Conservation (phyloP, 1,140 invertebrate species). For the Amyelois transitella region DNA sequence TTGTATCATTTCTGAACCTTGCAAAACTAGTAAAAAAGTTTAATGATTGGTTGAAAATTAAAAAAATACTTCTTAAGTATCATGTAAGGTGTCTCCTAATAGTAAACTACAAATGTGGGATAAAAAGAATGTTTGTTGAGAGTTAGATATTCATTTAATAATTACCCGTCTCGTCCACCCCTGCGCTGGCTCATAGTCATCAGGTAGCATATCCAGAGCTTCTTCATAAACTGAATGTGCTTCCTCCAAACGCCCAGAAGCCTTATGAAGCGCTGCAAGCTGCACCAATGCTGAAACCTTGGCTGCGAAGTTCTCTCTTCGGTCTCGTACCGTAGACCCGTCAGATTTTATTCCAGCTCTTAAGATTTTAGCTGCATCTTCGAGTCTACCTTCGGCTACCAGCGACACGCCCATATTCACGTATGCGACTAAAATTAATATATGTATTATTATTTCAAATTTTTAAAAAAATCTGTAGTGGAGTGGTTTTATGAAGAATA, state of each 20-base stretch:
- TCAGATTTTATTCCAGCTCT: conserved; percentile 88
- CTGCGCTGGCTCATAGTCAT: conserved; percentile 44
- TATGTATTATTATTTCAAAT: conserved; percentile 1
- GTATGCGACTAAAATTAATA: conserved; percentile 87
- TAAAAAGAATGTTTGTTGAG: no score
- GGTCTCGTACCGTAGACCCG: conserved; percentile 90
- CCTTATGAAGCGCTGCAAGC: conserved; percentile 91
- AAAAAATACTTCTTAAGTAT: no score
- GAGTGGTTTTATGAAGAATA: no score
- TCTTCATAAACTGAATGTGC: conserved; percentile 93
- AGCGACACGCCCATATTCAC: conserved; percentile 94
- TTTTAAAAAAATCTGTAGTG: no score
- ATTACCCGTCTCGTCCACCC: conserved; percentile 62
- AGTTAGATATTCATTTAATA: not conserved
- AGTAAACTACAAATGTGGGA: not conserved
- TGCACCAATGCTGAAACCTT: conserved; percentile 93
- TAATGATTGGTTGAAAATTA: no score
- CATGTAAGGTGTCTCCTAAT: not conserved
- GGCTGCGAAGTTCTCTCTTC: conserved; percentile 90
- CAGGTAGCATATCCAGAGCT: conserved; percentile 87
- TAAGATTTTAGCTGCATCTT: conserved; percentile 89
- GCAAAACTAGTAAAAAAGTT: no score
- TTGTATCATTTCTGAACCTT: no score
- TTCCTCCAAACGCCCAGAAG: conserved; percentile 87
- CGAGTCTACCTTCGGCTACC: conserved; percentile 84